These are phyloP conservation scores for Enteromius unitaeniatus DNA, from an alignment of 2,797 vertebrate genomes.

Conservation along the genomic window DNA sequence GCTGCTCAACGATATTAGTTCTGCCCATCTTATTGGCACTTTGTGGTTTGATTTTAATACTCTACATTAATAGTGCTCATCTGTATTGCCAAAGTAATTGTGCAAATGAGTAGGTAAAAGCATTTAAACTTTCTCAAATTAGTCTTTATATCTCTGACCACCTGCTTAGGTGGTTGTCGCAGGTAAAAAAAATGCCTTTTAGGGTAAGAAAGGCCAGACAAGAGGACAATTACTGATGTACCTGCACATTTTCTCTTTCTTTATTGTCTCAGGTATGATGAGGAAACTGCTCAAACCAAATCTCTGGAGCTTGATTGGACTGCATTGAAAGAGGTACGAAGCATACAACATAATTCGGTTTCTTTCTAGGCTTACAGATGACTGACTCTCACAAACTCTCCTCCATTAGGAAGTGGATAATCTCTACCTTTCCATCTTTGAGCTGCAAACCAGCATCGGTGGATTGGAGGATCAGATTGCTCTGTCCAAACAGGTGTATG, in stretches of 20 bases:
- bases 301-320: conserved; percentile 69
- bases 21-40: neutral
- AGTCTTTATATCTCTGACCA: neutral
- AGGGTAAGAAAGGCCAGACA: neutral
- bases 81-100: neutral
- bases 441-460: conserved; percentile 68
- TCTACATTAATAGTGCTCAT: neutral
- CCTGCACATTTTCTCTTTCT: neutral
- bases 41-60: conserved; percentile 10
- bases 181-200: neutral
- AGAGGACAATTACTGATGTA: neutral
- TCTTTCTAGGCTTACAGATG: conserved; percentile 7
- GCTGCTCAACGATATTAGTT: neutral
- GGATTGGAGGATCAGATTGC: conserved; percentile 72
- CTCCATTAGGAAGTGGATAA: conserved; percentile 69
- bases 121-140: neutral
- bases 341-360: neutral
- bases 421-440: conserved; percentile 71
- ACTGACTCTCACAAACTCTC: neutral
- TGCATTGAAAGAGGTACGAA: conserved; percentile 65
- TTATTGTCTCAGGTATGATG: conserved; percentile 65
- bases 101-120: neutral
- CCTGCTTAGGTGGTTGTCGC: neutral
- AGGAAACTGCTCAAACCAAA: conserved; percentile 67
- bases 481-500: conserved; percentile 73